phyloP scores from a whole-genome alignment of 2,113 vertebrate genomes.

The Poeciliopsis occidentalis region DNA sequence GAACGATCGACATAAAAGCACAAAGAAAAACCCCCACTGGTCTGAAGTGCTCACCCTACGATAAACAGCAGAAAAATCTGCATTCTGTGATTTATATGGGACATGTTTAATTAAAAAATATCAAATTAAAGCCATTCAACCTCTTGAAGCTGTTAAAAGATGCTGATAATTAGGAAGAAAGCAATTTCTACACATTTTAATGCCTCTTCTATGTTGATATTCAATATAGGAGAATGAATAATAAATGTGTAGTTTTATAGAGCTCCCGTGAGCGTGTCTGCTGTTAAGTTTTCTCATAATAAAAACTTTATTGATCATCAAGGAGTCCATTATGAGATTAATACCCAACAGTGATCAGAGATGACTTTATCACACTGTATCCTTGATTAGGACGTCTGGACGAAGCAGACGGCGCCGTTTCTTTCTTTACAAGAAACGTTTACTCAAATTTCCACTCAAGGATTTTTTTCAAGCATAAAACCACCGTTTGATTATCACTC shows the following conservation, averaged over 20 bases:
- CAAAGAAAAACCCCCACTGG: not conserved
- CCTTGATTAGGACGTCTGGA: constrained; percentile 32
- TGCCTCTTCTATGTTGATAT: not conserved
- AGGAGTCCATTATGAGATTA: constrained; percentile 42
- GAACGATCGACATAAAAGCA: not conserved
- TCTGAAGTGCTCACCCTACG: not conserved
- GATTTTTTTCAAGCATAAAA: not conserved
- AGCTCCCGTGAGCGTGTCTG: constrained; percentile 47
- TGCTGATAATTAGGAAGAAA: constrained; percentile 7
- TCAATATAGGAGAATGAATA: not conserved
- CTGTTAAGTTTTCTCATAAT: not conserved
- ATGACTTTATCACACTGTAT: constrained; percentile 19
- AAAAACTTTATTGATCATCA: constrained; percentile 36
- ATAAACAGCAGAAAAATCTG: not conserved
- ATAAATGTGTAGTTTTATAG: constrained; percentile 31
- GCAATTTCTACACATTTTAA: not conserved
- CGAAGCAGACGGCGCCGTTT: not conserved
- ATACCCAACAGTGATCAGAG: constrained; percentile 13
- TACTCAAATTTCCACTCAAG: not conserved
- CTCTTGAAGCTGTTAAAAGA: not conserved
- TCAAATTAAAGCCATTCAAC: not conserved
- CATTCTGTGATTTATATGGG: no score
- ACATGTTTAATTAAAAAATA: not conserved
- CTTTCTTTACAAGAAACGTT: not conserved
- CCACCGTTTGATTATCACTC: not conserved